These are phyloP conservation scores for Chlorops oryzae DNA, from an alignment of 1,140 invertebrate genomes.

Conservation along the genomic window DNA sequence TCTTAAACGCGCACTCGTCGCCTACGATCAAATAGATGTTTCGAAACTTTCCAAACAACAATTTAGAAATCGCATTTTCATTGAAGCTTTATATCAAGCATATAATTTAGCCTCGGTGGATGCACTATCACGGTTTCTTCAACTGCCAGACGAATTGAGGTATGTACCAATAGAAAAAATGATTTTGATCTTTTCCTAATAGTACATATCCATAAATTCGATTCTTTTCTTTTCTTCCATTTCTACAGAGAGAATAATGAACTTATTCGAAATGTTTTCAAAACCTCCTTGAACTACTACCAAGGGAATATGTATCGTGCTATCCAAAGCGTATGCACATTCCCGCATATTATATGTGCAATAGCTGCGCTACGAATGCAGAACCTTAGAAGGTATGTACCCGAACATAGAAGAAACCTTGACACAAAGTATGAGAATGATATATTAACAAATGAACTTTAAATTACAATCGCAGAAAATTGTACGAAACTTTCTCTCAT, in stretches of 20 bases:
- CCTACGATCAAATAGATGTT: constrained; percentile 52
- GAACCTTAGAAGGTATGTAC: constrained; percentile 49
- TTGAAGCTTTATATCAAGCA: constrained; percentile 54
- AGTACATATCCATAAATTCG: too few relatives aligned
- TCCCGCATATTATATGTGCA: constrained; percentile 50
- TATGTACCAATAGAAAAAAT: too few relatives aligned
- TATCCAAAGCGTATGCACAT: constrained; percentile 38
- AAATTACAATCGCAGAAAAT: constrained; percentile 33
- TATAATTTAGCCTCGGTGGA: constrained; percentile 51
- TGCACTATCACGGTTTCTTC: constrained; percentile 48
- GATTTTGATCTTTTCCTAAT: too few relatives aligned
- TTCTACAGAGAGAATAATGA: too few relatives aligned
- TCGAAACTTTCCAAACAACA: background rate
- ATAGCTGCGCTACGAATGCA: constrained; percentile 49
- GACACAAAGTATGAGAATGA: constrained; percentile 9
- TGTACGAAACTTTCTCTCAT: constrained; percentile 51
- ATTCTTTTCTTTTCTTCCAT: too few relatives aligned
- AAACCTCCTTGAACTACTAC: constrained; percentile 49
- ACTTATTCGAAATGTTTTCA: too few relatives aligned
- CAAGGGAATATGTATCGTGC: constrained; percentile 51
- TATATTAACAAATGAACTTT: background rate
- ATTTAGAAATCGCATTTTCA: constrained; percentile 24
- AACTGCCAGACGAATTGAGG: constrained; percentile 21
- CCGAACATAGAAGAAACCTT: background rate
- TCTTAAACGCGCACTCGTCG: constrained; percentile 51